Percentiles rank a stretch among this genome's conserved stretches.
Evolutionary conservation across 2,888 invertebrate genomes (phyloP).

Genomic region (Tribolium freemani): DNA sequence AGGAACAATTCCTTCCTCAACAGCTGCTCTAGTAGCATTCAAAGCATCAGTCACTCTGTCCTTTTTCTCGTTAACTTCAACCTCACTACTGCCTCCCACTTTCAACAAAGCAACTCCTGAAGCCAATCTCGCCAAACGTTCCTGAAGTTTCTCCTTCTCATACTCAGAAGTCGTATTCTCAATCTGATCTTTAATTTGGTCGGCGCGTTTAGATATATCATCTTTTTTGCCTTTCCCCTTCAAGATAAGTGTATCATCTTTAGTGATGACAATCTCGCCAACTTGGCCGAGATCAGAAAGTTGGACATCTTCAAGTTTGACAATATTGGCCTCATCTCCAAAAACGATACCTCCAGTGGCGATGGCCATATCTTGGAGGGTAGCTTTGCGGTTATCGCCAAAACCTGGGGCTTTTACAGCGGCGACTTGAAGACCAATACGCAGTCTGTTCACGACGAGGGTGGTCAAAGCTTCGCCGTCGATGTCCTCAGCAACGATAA

Average conservation of each 20-base stretch:
- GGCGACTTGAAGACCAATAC: conserved; percentile 69
- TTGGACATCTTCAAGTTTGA: conserved; percentile 68
- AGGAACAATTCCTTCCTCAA: conserved; percentile 70
- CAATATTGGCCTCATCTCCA: conserved; percentile 68
- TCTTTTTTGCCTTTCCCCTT: conserved; percentile 67
- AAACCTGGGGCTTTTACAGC: conserved; percentile 71
- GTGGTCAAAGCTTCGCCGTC: conserved; percentile 70
- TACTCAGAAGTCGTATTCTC: conserved; percentile 68
- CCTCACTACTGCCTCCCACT: conserved; percentile 70
- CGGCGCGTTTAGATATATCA: conserved; percentile 66
- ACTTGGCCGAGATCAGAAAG: conserved; percentile 67
- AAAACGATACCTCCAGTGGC: conserved; percentile 69
- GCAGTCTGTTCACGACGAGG: conserved; percentile 69
- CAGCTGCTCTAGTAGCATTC: conserved; percentile 69
- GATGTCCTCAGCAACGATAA: conserved; percentile 78
- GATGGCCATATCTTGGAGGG: conserved; percentile 69
- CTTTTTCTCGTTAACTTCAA: conserved; percentile 70
- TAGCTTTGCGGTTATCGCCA: conserved; percentile 69
- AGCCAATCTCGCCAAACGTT: conserved; percentile 68
- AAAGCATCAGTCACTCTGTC: conserved; percentile 70
- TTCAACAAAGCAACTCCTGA: conserved; percentile 70
- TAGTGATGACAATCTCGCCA: conserved; percentile 68
- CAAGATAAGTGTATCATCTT: conserved; percentile 69
- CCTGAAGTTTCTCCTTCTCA: conserved; percentile 70
- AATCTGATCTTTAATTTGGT: conserved; percentile 68